Percentiles rank a stretch among this genome's conserved stretches.
Conservation (phyloP, 35 echinoderm and acorn worm genomes). For the Lytechinus pictus region DNA sequence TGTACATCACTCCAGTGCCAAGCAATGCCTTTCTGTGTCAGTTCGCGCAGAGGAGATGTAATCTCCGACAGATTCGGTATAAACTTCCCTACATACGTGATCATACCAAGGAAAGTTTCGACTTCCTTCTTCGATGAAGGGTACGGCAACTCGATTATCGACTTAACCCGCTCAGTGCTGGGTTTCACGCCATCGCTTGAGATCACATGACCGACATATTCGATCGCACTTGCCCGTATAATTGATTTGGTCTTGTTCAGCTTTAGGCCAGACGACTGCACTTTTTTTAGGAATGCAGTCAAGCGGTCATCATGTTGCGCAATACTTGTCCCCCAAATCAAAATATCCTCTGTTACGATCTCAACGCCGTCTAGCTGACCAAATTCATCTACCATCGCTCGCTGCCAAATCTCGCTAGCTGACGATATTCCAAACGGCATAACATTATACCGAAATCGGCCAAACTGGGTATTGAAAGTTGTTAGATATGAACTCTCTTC, state of each 20-base stretch:
- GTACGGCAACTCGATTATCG: conserved; percentile 64
- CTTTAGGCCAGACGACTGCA: conserved; percentile 40
- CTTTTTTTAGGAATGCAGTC: conserved; percentile 18
- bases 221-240: conserved; percentile 62
- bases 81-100: conserved; percentile 78
- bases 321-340: conserved; percentile 38
- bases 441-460: conserved; percentile 7
- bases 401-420: conserved; percentile 1
- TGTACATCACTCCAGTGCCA: conserved; percentile 63
- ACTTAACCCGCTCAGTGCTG: conserved; percentile 60
- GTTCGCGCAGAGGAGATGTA: conserved; percentile 59
- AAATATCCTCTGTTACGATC: conserved; percentile 50
- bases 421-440: conserved; percentile 34
- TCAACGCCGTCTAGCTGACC: conserved; percentile 27
- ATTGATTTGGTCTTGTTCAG: conserved; percentile 69
- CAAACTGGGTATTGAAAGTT: conserved; percentile 34
- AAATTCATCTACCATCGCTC: conserved; percentile 32
- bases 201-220: conserved; percentile 74
- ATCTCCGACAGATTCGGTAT: conserved; percentile 62
- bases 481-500: not conserved
- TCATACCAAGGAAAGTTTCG: conserved; percentile 61
- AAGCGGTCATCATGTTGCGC: conserved; percentile 34
- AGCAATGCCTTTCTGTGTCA: conserved; percentile 51
- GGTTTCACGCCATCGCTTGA: conserved; percentile 64
- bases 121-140: conserved; percentile 51